Conservation (phyloP, 2,888 invertebrate genomes). For the Myathropa florea region DNA sequence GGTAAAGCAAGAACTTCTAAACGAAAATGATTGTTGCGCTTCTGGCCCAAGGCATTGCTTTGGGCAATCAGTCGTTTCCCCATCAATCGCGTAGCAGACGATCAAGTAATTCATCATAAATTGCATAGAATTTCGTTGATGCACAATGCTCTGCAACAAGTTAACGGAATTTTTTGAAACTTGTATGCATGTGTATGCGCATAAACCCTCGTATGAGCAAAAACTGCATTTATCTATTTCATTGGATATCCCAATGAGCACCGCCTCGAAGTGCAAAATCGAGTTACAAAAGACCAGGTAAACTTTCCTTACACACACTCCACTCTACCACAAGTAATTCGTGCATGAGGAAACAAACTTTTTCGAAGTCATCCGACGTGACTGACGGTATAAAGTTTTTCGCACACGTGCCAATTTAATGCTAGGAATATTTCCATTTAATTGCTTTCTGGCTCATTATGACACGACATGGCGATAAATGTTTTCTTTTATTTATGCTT, state of each 20-base stretch:
- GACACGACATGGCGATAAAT: not conserved
- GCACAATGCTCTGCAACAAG: too few relatives aligned
- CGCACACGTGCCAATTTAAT: not conserved
- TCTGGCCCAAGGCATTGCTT: too few relatives aligned
- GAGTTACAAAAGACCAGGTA: not conserved
- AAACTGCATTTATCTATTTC: not conserved
- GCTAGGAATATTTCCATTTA: not conserved
- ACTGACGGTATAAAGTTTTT: constrained; percentile 19
- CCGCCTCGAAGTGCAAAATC: not conserved
- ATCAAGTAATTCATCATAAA: too few relatives aligned
- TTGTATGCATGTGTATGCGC: too few relatives aligned
- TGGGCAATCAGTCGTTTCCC: too few relatives aligned
- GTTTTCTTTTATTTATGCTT: not conserved
- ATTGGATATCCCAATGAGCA: not conserved
- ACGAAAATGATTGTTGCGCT: too few relatives aligned
- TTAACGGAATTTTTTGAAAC: too few relatives aligned
- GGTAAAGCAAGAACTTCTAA: too few relatives aligned
- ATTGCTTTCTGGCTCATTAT: not conserved
- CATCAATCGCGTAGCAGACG: too few relatives aligned
- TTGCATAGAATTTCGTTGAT: too few relatives aligned
- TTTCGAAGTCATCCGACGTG: constrained; percentile 53
- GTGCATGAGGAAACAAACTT: constrained; percentile 18
- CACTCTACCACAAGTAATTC: not conserved
- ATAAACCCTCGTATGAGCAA: too few relatives aligned
- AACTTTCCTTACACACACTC: not conserved